Percentiles rank a stretch among this genome's conserved stretches.
Conservation (phyloP, 1,140 invertebrate genomes). For the Drosophila sulfurigaster region DNA sequence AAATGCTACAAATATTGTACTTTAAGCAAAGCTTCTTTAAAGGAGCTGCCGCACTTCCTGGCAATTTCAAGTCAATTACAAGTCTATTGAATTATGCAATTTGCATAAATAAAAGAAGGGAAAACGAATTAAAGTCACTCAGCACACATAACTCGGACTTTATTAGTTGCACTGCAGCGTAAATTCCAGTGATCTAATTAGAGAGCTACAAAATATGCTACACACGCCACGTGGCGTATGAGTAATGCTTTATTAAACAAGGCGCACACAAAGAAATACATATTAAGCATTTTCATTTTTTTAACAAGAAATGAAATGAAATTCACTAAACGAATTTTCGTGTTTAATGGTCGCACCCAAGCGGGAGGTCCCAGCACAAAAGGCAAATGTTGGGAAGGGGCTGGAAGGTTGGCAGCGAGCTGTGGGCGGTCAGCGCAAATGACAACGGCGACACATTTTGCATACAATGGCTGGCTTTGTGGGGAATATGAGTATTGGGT, state of each 20-base stretch:
- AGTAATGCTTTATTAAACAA: constrained; percentile 66
- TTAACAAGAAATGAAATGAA: constrained; percentile 36
- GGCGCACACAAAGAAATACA: constrained; percentile 20
- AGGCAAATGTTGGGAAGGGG: background rate
- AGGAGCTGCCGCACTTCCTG: constrained; percentile 11
- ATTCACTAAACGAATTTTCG: constrained; percentile 75
- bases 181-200: constrained; percentile 52
- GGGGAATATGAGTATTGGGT: background rate
- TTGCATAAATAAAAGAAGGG: constrained; percentile 30
- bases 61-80: constrained; percentile 13
- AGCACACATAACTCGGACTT: background rate
- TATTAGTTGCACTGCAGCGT: constrained; percentile 31
- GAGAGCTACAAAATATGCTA: constrained; percentile 30
- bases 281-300: constrained; percentile 25
- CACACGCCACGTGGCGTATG: constrained; percentile 69
- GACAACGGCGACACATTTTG: constrained; percentile 59
- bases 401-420: constrained; percentile 13
- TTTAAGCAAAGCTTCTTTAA: background rate
- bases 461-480: constrained; percentile 27
- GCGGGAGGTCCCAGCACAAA: constrained; percentile 13
- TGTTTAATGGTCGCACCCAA: constrained; percentile 67
- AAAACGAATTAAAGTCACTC: constrained; percentile 20
- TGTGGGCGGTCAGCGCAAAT: constrained; percentile 39
- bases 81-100: constrained; percentile 39
- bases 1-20: no score